Evolutionary conservation across 53 echinoderm and acorn worm genomes (phyloP), one percentile per base, ranked within the genome.

Genomic region (Stichopus horrens): DNA sequence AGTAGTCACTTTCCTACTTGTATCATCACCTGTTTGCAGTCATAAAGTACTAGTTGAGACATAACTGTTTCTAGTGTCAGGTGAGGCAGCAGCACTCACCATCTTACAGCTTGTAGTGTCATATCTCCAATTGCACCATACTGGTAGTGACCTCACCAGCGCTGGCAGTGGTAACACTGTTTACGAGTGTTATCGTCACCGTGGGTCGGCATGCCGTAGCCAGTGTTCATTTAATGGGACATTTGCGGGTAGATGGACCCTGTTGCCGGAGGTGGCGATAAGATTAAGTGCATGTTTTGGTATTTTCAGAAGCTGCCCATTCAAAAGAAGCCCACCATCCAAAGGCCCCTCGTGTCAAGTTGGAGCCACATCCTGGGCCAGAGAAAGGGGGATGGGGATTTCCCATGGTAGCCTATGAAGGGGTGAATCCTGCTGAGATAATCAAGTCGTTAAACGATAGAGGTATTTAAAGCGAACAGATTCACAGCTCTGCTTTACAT

Each of bases 281-380:
- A 16, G 71, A 59, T 11, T 16, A 71, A 71, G 21, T 21, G 81
- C 85, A 67, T 85, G 63, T 67, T 85, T 65, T 85, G 63, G 52
- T 67, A 66, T 85, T 67, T 67, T 85, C 85, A 85, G 85, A 65
- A 63, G 85, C 52, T 52, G 66, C 67, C 65, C 60, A 63, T 67
- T 59, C 60, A 65, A 85, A 85, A 67, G 85, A 85, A 23, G 66
- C 65, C 65, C 67, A 85, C 16, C 85, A 85, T 53, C 85, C 21
- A 67, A 85, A 65, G 67, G 63, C 37, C 7, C 85, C 85, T 53
- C 85, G 85, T 23, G 85, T 85, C 85, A 85, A 85, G 85, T 22
- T 85, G 63, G 85, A 85, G 85, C 85, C 57, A 22, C 85, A 66
- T 10, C 63, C 51, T 58, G 83, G 83, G 60, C 59, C 83, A 21